A percentile compares a stretch with the other conserved stretches of the same genome.
phyloP scores from a whole-genome alignment of 2,888 invertebrate species.

The Tetranychus truncatus region DNA sequence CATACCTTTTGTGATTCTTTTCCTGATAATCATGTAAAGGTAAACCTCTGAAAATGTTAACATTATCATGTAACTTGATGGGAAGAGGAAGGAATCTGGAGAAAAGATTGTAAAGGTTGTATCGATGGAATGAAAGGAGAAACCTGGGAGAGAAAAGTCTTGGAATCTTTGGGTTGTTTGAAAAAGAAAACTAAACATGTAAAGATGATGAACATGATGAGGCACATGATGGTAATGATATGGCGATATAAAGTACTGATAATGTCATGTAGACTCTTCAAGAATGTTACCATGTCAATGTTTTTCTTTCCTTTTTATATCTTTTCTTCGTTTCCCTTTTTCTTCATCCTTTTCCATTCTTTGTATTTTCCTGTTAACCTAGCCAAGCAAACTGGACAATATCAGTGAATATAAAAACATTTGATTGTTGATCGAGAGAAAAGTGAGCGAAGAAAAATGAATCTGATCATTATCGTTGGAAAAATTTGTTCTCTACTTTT shows the following conservation, averaged over 20 bases:
- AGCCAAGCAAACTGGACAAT: not conserved
- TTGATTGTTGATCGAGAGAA: not conserved
- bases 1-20: not conserved
- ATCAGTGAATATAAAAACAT: not conserved
- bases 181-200: not conserved
- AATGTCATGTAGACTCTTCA: conserved; percentile 1
- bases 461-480: too few species aligned
- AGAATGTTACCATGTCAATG: not conserved
- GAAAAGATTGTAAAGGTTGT: not conserved
- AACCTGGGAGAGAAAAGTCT: not conserved
- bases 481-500: too few species aligned
- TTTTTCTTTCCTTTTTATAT: not conserved
- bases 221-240: not conserved
- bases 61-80: not conserved
- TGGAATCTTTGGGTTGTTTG: not conserved
- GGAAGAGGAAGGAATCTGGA: not conserved
- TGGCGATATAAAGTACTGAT: not conserved
- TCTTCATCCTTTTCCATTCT: not conserved
- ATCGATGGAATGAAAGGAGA: not conserved
- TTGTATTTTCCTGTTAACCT: not conserved
- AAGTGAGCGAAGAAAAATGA: too few species aligned
- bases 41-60: not conserved
- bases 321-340: too few species aligned
- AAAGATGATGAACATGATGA: not conserved
- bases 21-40: not conserved